phyloP scores from a whole-genome alignment of 2,797 vertebrate species.

The Protonibea diacanthus region DNA sequence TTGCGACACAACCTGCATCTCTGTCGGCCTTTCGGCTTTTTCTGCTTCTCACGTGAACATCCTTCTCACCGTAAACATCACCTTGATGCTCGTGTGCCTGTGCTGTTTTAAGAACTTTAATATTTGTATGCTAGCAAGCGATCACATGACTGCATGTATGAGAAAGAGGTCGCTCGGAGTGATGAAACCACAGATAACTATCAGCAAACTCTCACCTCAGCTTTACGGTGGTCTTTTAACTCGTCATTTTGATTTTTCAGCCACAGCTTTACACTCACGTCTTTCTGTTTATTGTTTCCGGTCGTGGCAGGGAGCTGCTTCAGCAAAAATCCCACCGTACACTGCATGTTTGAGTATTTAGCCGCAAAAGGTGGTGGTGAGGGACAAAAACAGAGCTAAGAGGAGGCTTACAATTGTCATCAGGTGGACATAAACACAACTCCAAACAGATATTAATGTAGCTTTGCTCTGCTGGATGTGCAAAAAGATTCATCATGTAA shows the following conservation, averaged over 20 bases:
- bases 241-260: neutral
- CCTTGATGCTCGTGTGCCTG: neutral
- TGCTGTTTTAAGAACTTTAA: neutral
- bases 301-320: neutral
- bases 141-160: neutral
- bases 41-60: constrained; percentile 3
- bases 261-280: neutral
- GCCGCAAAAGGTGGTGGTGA: neutral
- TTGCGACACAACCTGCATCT: constrained; percentile 45
- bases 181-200: constrained; percentile 7
- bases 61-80: neutral
- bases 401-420: neutral
- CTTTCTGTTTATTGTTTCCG: neutral
- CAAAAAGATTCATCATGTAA: neutral
- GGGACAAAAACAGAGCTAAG: neutral
- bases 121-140: neutral
- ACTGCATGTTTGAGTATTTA: neutral
- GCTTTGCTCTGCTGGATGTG: neutral
- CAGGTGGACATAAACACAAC: neutral
- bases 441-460: neutral
- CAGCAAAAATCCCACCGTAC: neutral
- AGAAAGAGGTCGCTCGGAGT: neutral
- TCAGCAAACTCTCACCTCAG: neutral
- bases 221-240: neutral
- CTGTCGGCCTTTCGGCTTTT: constrained; percentile 39